Percentiles rank a stretch among this genome's conserved stretches.
Evolutionary conservation across 1,140 invertebrate species (phyloP).

Genomic region (Holotrichia oblita): DNA sequence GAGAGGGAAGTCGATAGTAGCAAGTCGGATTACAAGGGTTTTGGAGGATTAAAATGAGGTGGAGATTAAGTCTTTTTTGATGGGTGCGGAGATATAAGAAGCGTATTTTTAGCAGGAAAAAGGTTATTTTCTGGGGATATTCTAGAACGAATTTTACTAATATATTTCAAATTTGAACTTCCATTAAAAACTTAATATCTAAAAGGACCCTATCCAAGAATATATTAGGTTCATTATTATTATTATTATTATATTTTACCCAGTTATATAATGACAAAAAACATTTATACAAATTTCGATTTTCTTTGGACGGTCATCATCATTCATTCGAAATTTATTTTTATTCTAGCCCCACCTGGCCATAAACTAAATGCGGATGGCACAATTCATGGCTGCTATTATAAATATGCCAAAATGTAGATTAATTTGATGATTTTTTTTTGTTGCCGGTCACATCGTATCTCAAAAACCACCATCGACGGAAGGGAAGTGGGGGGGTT

Average conservation of each 20-base stretch:
- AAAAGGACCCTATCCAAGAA: slow-evolving; percentile 43
- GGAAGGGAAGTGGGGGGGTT: no score
- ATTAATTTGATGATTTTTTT: not conserved
- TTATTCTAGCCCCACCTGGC: no score
- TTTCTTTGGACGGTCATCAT: no score
- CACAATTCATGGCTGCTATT: slow-evolving; percentile 43
- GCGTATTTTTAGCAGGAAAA: slow-evolving; percentile 43
- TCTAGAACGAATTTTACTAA: not conserved
- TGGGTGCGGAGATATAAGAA: no score
- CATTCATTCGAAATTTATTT: no score
- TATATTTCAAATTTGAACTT: slow-evolving; percentile 2
- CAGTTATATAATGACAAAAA: no score
- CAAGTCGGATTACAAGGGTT: not conserved
- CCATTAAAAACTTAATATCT: slow-evolving; percentile 45
- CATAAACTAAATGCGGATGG: slow-evolving; percentile 49
- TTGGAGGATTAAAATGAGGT: no score
- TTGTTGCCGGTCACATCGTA: slow-evolving; percentile 23
- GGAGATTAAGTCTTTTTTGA: no score
- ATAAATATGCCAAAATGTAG: no score
- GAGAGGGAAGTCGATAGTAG: not conserved
- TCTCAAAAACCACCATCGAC: slow-evolving; percentile 26
- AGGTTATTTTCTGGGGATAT: not conserved
- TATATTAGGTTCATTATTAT: slow-evolving; percentile 46
- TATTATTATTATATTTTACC: no score
- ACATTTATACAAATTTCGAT: no score